Percentiles rank a stretch among this genome's conserved stretches.
Evolutionary conservation across 2,797 vertebrate genomes (phyloP).

Genomic region (Australoheros facetus): DNA sequence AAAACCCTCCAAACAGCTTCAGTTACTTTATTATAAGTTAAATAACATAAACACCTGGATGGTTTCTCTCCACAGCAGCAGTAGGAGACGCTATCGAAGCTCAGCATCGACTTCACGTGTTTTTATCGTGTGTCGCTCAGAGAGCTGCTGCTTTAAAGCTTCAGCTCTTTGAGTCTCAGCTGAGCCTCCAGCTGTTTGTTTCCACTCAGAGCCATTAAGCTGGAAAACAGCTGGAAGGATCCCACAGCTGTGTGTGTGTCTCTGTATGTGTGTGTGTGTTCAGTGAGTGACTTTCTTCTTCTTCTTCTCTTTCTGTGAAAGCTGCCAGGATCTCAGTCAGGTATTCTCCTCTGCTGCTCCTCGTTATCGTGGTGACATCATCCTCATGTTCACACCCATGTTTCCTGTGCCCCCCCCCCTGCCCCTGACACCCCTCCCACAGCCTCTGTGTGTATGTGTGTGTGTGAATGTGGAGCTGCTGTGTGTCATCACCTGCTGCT

Average conservation of each 20-base stretch:
- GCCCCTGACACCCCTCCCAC: background rate
- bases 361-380: slow-evolving; percentile 33
- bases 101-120: too few relatives aligned
- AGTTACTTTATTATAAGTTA: too few relatives aligned
- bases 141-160: too few relatives aligned
- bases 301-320: slow-evolving; percentile 68
- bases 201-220: background rate
- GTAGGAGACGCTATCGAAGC: too few relatives aligned
- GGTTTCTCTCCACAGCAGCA: too few relatives aligned
- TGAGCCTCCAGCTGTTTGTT: background rate
- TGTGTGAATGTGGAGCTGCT: background rate
- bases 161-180: background rate
- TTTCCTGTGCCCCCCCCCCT: slow-evolving; percentile 21
- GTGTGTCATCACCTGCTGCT: background rate
- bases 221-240: background rate
- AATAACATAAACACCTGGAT: too few relatives aligned
- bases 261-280: slow-evolving; percentile 2
- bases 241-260: background rate
- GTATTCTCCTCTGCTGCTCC: slow-evolving; percentile 52
- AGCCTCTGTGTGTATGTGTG: background rate
- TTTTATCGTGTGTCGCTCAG: too few relatives aligned
- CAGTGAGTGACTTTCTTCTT: slow-evolving; percentile 47
- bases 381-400: background rate
- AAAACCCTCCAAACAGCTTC: too few relatives aligned
- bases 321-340: slow-evolving; percentile 74